phyloP scores from a whole-genome alignment of 1,140 invertebrate genomes.

The Sycobia sp. region DNA sequence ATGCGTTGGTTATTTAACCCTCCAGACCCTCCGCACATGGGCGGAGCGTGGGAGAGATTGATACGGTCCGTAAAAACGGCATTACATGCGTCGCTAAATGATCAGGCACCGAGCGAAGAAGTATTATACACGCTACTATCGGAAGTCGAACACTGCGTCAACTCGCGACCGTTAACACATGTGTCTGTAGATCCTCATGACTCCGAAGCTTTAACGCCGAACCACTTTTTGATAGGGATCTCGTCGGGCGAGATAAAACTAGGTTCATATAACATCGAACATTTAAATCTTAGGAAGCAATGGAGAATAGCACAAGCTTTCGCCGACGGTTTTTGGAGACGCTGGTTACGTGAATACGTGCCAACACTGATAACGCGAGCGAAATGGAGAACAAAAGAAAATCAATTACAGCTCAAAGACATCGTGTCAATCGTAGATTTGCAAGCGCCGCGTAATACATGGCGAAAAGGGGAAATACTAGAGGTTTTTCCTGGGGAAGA shows the following conservation, averaged over 20 bases:
- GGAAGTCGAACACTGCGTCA: not conserved
- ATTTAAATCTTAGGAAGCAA: not conserved
- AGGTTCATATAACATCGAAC: not conserved
- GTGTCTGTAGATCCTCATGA: constrained; percentile 34
- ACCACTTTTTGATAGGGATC: constrained; percentile 44
- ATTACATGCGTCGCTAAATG: not conserved
- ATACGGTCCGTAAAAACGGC: not conserved
- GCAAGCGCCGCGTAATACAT: not conserved
- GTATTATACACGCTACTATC: not conserved
- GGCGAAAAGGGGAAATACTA: not conserved
- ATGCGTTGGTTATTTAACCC: not conserved
- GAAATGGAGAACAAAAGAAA: constrained; percentile 1
- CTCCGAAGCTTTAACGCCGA: constrained; percentile 38
- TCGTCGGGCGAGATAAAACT: not conserved
- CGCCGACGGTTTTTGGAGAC: constrained; percentile 8
- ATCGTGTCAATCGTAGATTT: constrained; percentile 1
- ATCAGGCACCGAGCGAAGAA: constrained; percentile 1
- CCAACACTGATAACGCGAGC: constrained; percentile 5
- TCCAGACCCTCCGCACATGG: no score
- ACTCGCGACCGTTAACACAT: constrained; percentile 12
- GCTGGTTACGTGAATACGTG: constrained; percentile 15
- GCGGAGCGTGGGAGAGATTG: no score
- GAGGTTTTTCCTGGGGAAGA: not conserved
- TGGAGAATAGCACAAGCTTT: constrained; percentile 13
- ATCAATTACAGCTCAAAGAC: not conserved